phyloP scores from a whole-genome alignment of 1,140 invertebrate genomes.

The Mesaphorura yosii region DNA sequence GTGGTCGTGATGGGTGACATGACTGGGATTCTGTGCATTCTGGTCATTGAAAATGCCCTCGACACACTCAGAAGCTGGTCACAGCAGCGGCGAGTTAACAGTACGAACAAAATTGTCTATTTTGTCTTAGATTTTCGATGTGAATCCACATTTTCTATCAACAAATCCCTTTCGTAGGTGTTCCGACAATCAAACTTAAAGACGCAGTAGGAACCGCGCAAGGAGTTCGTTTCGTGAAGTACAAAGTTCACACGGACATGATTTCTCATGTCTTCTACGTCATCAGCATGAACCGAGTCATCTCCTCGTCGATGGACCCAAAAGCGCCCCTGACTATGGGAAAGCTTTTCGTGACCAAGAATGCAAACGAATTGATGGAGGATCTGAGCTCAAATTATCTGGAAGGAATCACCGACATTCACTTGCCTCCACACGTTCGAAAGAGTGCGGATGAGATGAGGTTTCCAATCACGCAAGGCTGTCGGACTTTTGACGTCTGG shows the following conservation, averaged over 20 bases:
- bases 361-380: slow-evolving; percentile 9
- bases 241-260: slow-evolving; percentile 19
- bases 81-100: slow-evolving; percentile 7
- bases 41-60: slow-evolving; percentile 10
- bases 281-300: slow-evolving; percentile 8
- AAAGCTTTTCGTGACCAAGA: background rate
- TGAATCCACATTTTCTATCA: background rate
- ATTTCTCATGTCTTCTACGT: slow-evolving; percentile 6
- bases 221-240: slow-evolving; percentile 13
- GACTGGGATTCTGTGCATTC: background rate
- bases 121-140: background rate
- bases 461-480: slow-evolving; percentile 10
- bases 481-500: slow-evolving; percentile 15
- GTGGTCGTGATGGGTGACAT: slow-evolving; percentile 19
- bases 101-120: slow-evolving; percentile 1
- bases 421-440: background rate
- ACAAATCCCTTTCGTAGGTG: background rate
- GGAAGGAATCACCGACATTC: slow-evolving; percentile 4
- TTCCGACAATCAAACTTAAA: slow-evolving; percentile 11
- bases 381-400: slow-evolving; percentile 3
- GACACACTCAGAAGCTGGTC: slow-evolving; percentile 11
- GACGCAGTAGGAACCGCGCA: slow-evolving; percentile 2
- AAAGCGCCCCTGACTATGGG: slow-evolving; percentile 3
- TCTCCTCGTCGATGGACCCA: slow-evolving; percentile 3
- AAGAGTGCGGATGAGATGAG: slow-evolving; percentile 1